A percentile compares a stretch with the other conserved stretches of the same genome.
These are phyloP conservation scores for Labroides dimidiatus DNA, from an alignment of 2,797 vertebrate species.

Conservation along the genomic window DNA sequence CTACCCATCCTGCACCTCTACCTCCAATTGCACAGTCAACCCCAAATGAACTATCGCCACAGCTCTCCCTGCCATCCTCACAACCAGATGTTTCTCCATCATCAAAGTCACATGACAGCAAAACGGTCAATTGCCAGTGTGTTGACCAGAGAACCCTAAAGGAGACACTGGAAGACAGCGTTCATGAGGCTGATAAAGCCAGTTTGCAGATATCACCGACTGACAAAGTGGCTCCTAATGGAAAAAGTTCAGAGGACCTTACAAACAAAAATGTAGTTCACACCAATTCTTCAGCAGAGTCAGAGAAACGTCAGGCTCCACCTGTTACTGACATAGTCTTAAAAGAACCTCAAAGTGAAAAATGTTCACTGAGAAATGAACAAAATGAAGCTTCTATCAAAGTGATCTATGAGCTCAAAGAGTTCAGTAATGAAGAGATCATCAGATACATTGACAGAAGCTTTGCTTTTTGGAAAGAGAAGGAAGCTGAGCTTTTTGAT, in stretches of 20 bases:
- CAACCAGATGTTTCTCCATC: constrained; percentile 24
- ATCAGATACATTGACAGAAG: constrained; percentile 96
- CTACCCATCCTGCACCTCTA: constrained; percentile 35
- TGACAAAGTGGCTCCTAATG: constrained; percentile 38
- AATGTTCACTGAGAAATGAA: constrained; percentile 48
- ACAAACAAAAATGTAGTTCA: constrained; percentile 19
- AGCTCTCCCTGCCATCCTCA: constrained; percentile 22
- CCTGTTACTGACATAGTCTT: constrained; percentile 58
- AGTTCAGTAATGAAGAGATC: constrained; percentile 96
- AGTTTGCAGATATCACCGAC: constrained; percentile 23
- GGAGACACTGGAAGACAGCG: constrained; percentile 16
- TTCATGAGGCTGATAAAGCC: constrained; percentile 20
- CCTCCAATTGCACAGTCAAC: constrained; percentile 31
- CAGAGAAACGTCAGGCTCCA: constrained; percentile 25
- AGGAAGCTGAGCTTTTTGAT: constrained; percentile 94
- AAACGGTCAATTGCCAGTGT: constrained; percentile 23
- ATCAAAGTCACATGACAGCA: constrained; percentile 11
- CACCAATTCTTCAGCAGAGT: constrained; percentile 37
- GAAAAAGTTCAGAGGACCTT: constrained; percentile 28
- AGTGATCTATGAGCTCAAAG: constrained; percentile 91
- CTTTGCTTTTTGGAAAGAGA: constrained; percentile 99
- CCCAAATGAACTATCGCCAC: constrained; percentile 20
- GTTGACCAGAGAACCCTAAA: constrained; percentile 31
- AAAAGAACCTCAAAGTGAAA: constrained; percentile 57
- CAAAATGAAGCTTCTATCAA: constrained; percentile 83